These are phyloP conservation scores for Atherinosoma microstoma DNA, from an alignment of 2,797 vertebrate genomes.

Conservation along the genomic window DNA sequence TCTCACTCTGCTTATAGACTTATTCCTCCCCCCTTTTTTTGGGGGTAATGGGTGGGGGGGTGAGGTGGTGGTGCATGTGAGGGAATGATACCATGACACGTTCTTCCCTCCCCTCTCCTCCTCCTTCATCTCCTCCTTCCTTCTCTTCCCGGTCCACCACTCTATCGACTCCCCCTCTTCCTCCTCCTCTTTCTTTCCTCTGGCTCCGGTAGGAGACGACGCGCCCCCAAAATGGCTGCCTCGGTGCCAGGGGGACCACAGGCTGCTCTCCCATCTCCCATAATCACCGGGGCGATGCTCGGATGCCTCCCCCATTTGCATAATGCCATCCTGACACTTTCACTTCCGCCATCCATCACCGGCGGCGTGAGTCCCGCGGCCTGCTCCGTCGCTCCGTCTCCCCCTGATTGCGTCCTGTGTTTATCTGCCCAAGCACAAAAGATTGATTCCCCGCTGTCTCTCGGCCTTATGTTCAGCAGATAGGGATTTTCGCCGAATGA, in stretches of 20 bases:
- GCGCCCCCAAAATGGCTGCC: slow-evolving; percentile 91
- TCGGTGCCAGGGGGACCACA: slow-evolving; percentile 93
- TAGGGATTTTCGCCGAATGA: slow-evolving; percentile 89
- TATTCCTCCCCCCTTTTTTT: slow-evolving; percentile 70
- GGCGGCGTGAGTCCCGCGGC: slow-evolving; percentile 85
- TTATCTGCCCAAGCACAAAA: slow-evolving; percentile 92
- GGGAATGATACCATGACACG: slow-evolving; percentile 82
- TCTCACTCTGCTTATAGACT: slow-evolving; percentile 80
- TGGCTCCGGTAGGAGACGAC: slow-evolving; percentile 65
- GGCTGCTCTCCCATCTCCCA: slow-evolving; percentile 91
- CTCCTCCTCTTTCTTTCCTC: neutral
- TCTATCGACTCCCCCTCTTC: slow-evolving; percentile 37
- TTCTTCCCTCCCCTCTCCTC: slow-evolving; percentile 71
- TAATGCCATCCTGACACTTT: slow-evolving; percentile 96
- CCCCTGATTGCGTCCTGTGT: slow-evolving; percentile 87
- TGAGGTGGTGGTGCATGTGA: slow-evolving; percentile 72
- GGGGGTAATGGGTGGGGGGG: slow-evolving; percentile 45
- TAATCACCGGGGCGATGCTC: slow-evolving; percentile 96
- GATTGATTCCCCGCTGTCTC: slow-evolving; percentile 92
- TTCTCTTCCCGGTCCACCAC: slow-evolving; percentile 33
- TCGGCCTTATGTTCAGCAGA: slow-evolving; percentile 89
- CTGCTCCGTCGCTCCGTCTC: slow-evolving; percentile 88
- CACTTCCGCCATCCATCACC: slow-evolving; percentile 96
- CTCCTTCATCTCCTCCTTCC: slow-evolving; percentile 65
- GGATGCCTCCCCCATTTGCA: slow-evolving; percentile 96